Base-by-base conservation (phyloP, 2,113 vertebrate species). In the Parotia lawesii region DNA sequence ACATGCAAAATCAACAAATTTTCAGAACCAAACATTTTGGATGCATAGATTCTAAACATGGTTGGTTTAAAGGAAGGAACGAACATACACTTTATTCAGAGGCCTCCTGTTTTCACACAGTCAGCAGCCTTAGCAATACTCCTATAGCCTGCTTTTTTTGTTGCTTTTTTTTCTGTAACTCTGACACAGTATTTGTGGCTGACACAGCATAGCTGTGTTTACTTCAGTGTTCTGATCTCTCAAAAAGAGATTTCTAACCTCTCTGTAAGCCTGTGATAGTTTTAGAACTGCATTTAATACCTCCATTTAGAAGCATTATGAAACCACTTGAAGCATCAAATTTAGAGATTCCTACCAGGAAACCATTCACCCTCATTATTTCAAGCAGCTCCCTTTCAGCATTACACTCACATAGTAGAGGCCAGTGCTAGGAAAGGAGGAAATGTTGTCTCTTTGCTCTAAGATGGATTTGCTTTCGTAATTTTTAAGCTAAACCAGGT, bases 311-410 rank as follows among this genome's bases (percentile, higher is more conserved):
- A 20, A 75, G 9, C 23, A 78, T 71, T 76, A 75, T 48, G 31
- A 87, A 92, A 91, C 53, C 28, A 61, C n/a, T 90, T 78, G 61
- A 72, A 53, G 35, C 58, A 86, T 44, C 35, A 50, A 45, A 82
- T 92, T 84, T 60, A 91, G 65, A 64, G 38, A 58, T 94, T 89
- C 44, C 84, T 84, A 83, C 45, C 21, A 90, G 83, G 69, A 94
- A 90, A 62, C 27, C 17, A 89, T 54, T 12, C 48, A 72, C 38
- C 23, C 21, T 48, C 51, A 65, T 50, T 65, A 76, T 73, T 90
- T 79, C 64, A 94, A 57, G n/a, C 16, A 77, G 9, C 0, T 4
- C 40, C 72, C 22, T 89, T 86, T 89, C 69, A 44, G 28, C 11
- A 27, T 77, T 70, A 35, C 18, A 20, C 7, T 89, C 42, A 40